Conservation (phyloP, 2,888 invertebrate species). For the Drosophila aldrichi region DNA sequence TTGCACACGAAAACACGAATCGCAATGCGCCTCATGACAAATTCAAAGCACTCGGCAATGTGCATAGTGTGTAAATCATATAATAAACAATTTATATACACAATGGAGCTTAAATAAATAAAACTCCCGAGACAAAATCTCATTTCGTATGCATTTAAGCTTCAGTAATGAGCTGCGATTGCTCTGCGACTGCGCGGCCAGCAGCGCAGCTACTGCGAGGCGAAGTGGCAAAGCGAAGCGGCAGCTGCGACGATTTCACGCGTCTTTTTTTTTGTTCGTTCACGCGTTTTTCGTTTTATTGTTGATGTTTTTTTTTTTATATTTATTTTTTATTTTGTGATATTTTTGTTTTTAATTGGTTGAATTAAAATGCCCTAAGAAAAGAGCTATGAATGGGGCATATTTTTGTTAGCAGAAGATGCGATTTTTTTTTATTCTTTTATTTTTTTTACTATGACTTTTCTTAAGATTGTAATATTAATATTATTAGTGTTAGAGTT, state of each 20-base stretch:
- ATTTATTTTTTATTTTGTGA: constrained; percentile 15
- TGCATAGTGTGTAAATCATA: constrained; percentile 65
- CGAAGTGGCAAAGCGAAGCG: constrained; percentile 10
- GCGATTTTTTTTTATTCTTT: no score
- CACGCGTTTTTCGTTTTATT: constrained; percentile 42
- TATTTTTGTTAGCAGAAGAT: no score
- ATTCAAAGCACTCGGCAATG: constrained; percentile 50
- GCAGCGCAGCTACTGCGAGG: constrained; percentile 9
- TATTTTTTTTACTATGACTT: no score
- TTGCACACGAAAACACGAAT: constrained; percentile 5
- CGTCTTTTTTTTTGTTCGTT: constrained; percentile 21
- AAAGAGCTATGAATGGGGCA: background rate
- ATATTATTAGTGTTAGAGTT: no score
- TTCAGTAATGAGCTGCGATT: constrained; percentile 60
- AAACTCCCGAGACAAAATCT: constrained; percentile 63
- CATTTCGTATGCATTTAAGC: constrained; percentile 82
- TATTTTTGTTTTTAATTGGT: constrained; percentile 17
- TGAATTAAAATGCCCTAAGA: constrained; percentile 13
- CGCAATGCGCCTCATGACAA: constrained; percentile 45
- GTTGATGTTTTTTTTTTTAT: background rate
- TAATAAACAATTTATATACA: constrained; percentile 58
- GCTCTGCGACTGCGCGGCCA: constrained; percentile 29
- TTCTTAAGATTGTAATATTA: no score
- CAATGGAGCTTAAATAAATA: constrained; percentile 59
- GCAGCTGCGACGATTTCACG: constrained; percentile 38